phyloP scores from a whole-genome alignment of 35 echinoderm and acorn worm genomes.

The Anneissia japonica region DNA sequence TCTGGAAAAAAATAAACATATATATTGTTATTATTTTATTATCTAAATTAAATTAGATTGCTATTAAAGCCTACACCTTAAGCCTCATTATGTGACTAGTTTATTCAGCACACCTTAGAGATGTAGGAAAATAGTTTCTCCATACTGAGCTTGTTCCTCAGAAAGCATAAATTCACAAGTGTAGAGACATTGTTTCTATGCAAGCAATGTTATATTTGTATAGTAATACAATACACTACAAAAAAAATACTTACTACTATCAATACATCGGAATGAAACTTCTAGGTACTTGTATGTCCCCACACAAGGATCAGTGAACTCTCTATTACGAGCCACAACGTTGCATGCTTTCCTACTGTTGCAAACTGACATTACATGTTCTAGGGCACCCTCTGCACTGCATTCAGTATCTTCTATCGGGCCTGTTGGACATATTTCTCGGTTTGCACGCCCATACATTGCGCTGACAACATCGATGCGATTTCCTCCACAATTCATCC shows the following conservation, averaged over 20 bases:
- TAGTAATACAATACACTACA: no score
- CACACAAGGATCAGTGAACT: slow-evolving; percentile 32
- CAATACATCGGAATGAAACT: not conserved
- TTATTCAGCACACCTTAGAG: no score
- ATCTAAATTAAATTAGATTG: no score
- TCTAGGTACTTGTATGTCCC: slow-evolving; percentile 49
- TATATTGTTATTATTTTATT: no score
- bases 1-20: not conserved
- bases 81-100: no score
- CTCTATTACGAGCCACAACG: not conserved
- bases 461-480: not conserved
- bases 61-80: no score
- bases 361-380: not conserved
- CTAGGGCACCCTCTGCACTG: not conserved
- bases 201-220: no score
- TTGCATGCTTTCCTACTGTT: not conserved
- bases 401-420: not conserved
- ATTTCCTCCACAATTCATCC: not conserved
- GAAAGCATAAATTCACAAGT: no score
- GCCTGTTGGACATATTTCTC: not conserved
- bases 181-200: no score
- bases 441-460: not conserved
- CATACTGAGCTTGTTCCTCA: no score
- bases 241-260: not conserved
- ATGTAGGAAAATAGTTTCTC: no score